These are phyloP conservation scores for Todus mexicanus DNA, from an alignment of 2,797 vertebrate species.

Conservation along the genomic window DNA sequence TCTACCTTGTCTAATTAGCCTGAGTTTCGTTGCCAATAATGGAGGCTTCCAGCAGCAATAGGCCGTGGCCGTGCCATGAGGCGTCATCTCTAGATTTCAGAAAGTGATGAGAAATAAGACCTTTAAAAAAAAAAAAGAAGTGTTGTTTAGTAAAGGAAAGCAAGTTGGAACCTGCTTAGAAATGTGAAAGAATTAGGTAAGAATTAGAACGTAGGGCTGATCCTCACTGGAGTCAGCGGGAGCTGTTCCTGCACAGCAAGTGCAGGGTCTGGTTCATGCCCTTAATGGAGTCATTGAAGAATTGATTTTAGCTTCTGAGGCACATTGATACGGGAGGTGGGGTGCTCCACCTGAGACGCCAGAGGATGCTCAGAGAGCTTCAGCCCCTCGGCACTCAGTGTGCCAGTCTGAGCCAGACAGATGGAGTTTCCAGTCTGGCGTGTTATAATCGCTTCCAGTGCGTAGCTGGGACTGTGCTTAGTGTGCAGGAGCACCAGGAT, in stretches of 20 bases:
- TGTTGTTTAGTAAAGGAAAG: neutral
- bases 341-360: neutral
- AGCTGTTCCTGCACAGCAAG: neutral
- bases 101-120: neutral
- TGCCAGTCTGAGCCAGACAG: neutral
- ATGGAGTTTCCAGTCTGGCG: fast-evolving
- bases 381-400: neutral
- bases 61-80: neutral
- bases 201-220: neutral
- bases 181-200: neutral
- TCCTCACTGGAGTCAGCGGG: neutral
- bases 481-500: neutral
- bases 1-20: constrained; percentile 16
- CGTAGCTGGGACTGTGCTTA: neutral
- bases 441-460: neutral
- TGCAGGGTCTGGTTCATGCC: neutral
- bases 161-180: neutral
- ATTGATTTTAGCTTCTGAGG: neutral
- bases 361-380: neutral
- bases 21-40: neutral
- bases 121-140: neutral
- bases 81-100: neutral
- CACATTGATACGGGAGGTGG: fast-evolving
- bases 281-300: neutral
- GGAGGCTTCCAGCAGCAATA: neutral